These are phyloP conservation scores for Anguilla obscura DNA, from an alignment of 2,797 vertebrate species.

Conservation along the genomic window DNA sequence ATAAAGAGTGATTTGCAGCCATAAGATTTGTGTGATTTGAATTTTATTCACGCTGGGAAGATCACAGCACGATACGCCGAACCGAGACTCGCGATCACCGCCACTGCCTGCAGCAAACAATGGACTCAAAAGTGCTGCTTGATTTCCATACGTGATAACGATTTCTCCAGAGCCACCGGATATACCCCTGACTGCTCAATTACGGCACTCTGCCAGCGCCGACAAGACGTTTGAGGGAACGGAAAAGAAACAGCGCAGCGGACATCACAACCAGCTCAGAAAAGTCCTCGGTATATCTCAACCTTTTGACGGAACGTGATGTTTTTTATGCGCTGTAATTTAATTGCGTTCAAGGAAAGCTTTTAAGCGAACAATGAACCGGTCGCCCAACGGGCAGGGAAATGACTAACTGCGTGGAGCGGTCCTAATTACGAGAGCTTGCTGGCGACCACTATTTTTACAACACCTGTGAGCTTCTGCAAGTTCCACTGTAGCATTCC, in stretches of 20 bases:
- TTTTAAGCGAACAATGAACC: conserved; percentile 55
- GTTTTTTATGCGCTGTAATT: conserved; percentile 48
- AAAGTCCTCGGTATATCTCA: conserved; percentile 45
- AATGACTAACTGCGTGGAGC: conserved; percentile 50
- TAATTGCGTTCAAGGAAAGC: conserved; percentile 58
- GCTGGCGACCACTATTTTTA: conserved; percentile 37
- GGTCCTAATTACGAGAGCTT: conserved; percentile 46
- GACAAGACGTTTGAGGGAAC: neutral
- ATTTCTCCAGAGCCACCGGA: neutral
- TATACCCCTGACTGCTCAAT: neutral
- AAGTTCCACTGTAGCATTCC: conserved; percentile 33
- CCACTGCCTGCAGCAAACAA: neutral
- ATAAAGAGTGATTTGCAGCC: neutral
- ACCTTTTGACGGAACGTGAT: conserved; percentile 57
- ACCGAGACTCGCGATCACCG: neutral
- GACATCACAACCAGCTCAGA: conserved; percentile 53
- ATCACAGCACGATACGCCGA: neutral
- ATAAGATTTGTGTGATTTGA: neutral
- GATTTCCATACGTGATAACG: neutral
- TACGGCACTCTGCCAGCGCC: neutral
- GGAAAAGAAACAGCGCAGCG: neutral
- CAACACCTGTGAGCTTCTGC: conserved; percentile 44
- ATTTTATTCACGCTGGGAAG: neutral
- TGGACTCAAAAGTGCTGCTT: neutral
- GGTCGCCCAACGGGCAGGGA: conserved; percentile 43